Evolutionary conservation across 23 tunicate genomes (phyloP), one percentile per base, ranked within the genome.

Genomic region (Phallusia fumigata): DNA sequence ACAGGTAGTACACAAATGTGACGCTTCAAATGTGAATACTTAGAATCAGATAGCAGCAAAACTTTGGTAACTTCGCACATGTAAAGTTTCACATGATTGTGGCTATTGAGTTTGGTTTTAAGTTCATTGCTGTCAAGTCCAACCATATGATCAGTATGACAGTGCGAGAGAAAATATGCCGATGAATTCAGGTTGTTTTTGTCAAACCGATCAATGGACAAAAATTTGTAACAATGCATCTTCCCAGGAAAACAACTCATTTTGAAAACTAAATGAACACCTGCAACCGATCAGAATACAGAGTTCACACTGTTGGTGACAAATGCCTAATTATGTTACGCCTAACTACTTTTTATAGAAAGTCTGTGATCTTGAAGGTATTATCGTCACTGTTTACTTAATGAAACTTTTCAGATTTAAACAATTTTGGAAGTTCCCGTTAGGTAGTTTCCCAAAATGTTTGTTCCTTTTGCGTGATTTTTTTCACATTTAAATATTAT

Each of bases 81-180:
- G 65, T 84, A 93, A 12, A 93, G 31, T 35, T 81, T 65, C 0
- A 79, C 33, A 36, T 33, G 22, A 64, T 33, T 35, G 13, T 85
- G 31, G n/a, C 53, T 24, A 65, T 77, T 30, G 78, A 93, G 77
- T 73, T 73, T 73, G 16, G 81, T 32, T 50, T 32, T 0, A 26
- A 93, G 81, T 18, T 64, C 26, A 22, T 64, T 36, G 35, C 11
- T n/a, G 18, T 65, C 83, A 26, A 93, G 79, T 21, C 98, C 98
- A 47, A 88, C 87, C 92, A 93, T 93, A 77, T 93, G 98, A 82
- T 93, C 98, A 73, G 90, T 53, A 73, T 93, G 98, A 58, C 92
- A 88, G 77, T 93, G 98, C 0, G 98, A 93, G 22, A 93, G 84
- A 73, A 93, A 93, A 85, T 49, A 93, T 1, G 90, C 89, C 16